A percentile compares a stretch with the other conserved stretches of the same genome.
Conservation (phyloP, 2,113 vertebrate species). For the Genyomyrus donnyi region DNA sequence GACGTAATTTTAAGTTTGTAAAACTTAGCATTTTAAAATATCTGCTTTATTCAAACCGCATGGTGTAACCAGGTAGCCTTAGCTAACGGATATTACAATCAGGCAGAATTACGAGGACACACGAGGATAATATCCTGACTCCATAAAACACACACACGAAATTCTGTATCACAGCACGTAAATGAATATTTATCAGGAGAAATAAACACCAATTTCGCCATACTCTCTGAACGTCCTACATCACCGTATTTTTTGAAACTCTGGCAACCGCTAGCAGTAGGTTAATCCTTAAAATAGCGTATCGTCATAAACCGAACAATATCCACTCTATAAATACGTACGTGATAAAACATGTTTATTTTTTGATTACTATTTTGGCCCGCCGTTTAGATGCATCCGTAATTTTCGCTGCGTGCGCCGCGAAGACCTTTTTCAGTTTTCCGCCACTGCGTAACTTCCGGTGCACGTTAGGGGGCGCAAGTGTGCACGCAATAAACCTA, state of each 20-base stretch:
- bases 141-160: not conserved
- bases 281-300: not conserved
- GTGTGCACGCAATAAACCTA: too few relatives aligned
- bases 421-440: not conserved
- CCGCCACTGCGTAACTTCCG: not conserved
- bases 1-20: not conserved
- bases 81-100: not conserved
- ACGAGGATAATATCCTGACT: not conserved
- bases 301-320: not conserved
- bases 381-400: not conserved
- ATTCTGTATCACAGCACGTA: not conserved
- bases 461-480: not conserved
- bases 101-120: not conserved
- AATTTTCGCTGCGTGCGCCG: not conserved
- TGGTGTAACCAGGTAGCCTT: not conserved
- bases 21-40: not conserved
- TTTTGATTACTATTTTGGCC: not conserved
- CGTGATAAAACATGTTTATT: slow-evolving; percentile 40
- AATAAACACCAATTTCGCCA: not conserved
- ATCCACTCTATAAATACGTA: slow-evolving; percentile 11
- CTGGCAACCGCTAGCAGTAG: not conserved
- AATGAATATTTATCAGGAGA: not conserved
- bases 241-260: not conserved
- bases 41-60: not conserved
- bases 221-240: not conserved